Evolutionary conservation across 1,140 invertebrate species (phyloP).

Genomic region (Sogatella furcifera): DNA sequence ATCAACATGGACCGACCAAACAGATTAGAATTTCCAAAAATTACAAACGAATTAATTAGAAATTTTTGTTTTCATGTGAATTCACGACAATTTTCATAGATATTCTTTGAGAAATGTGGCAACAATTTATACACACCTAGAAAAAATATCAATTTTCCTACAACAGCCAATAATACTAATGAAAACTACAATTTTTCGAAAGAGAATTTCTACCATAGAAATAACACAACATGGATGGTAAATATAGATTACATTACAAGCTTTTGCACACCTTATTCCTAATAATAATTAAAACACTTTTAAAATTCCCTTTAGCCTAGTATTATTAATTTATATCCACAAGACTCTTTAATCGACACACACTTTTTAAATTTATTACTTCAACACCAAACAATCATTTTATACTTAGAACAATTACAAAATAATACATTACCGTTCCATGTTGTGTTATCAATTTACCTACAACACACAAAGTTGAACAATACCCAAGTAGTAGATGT

Average conservation of each 20-base stretch:
- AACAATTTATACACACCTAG: neutral
- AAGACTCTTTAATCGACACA: neutral
- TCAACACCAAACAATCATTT: neutral
- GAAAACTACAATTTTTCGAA: neutral
- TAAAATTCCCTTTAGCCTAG: neutral
- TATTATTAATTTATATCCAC: neutral
- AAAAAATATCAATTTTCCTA: neutral
- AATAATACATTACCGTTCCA: neutral
- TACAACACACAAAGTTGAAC: too few species aligned
- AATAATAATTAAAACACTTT: neutral
- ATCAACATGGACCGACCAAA: conserved; percentile 1
- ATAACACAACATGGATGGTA: neutral
- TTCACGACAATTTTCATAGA: neutral
- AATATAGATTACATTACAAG: neutral
- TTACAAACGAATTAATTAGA: neutral
- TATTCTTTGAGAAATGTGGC: neutral
- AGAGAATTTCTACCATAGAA: neutral
- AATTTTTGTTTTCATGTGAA: neutral
- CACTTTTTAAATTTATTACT: neutral
- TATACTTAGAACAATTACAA: neutral
- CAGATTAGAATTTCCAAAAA: neutral
- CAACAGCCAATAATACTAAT: neutral
- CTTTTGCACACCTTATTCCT: neutral
- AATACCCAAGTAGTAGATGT: too few species aligned
- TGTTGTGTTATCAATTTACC: neutral